These are phyloP conservation scores for Furnarius figulus DNA, from an alignment of 2,113 vertebrate species.

Conservation along the genomic window DNA sequence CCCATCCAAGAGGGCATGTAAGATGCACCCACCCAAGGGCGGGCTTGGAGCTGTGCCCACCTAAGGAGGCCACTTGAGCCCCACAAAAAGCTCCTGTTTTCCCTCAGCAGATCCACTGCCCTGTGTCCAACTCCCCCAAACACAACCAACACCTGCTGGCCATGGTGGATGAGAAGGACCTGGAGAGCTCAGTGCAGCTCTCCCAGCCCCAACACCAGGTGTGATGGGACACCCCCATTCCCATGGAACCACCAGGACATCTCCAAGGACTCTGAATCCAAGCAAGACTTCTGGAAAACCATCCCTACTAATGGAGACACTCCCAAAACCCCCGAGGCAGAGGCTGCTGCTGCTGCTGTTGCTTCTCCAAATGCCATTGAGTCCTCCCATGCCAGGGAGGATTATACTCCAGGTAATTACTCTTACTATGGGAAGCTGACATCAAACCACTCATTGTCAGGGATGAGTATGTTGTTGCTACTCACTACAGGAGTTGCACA, in stretches of 20 bases:
- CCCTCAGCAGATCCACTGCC: background rate
- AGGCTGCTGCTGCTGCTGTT: background rate
- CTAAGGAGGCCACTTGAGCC: background rate
- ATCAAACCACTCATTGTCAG: background rate
- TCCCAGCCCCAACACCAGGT: rapidly evolving
- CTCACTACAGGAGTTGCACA: background rate
- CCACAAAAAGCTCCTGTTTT: background rate
- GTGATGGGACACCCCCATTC: background rate
- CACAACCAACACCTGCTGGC: background rate
- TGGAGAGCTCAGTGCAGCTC: rapidly evolving
- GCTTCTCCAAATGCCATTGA: background rate
- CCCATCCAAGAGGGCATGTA: no score
- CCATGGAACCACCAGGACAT: background rate
- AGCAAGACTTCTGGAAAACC: background rate
- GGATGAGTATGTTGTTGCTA: background rate
- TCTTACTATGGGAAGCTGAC: background rate
- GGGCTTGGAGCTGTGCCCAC: background rate
- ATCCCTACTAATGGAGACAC: rapidly evolving
- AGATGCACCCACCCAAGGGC: background rate
- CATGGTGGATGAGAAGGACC: background rate
- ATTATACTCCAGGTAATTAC: background rate
- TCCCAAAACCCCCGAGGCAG: background rate
- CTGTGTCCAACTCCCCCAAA: background rate
- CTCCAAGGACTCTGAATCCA: background rate
- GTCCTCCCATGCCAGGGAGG: slow-evolving; percentile 2